Conservation (phyloP, 2,797 vertebrate species). For the Staurois parvus region DNA sequence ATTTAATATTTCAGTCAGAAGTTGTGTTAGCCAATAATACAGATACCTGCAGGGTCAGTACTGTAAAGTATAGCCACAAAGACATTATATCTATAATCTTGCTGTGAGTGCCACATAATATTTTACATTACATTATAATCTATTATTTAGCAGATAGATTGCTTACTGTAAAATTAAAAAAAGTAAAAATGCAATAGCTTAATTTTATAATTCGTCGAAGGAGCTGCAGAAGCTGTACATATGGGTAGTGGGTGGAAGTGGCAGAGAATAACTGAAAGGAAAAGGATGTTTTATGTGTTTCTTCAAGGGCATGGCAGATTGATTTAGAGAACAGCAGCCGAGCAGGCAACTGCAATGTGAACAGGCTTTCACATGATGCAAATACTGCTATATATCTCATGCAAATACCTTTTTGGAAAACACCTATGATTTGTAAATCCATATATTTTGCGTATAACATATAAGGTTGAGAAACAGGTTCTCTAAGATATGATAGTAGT, state of each 20-base stretch:
- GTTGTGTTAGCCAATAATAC: neutral
- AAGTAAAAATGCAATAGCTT: slow-evolving; percentile 24
- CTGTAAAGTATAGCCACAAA: neutral
- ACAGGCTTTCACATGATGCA: slow-evolving; percentile 29
- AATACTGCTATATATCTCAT: slow-evolving; percentile 30
- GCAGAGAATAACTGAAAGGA: slow-evolving; percentile 64
- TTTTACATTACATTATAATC: no score
- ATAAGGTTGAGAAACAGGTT: neutral
- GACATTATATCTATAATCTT: neutral
- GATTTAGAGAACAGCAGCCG: slow-evolving; percentile 63
- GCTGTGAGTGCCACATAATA: no score
- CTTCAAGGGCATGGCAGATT: slow-evolving; percentile 66
- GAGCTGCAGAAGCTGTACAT: slow-evolving; percentile 62
- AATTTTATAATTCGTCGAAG: slow-evolving; percentile 60
- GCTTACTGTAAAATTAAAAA: slow-evolving; percentile 17
- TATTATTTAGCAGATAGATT: slow-evolving; percentile 10
- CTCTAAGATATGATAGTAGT: neutral
- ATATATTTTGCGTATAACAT: neutral
- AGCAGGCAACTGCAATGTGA: slow-evolving; percentile 51
- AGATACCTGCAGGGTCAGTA: neutral
- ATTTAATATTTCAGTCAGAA: no score
- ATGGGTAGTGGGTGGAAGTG: slow-evolving; percentile 66
- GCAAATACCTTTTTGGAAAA: slow-evolving; percentile 2
- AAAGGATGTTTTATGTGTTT: slow-evolving; percentile 59
- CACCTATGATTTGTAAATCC: slow-evolving; percentile 1